A percentile compares a stretch with the other conserved stretches of the same genome.
These are phyloP conservation scores for Gambusia holbrooki DNA, from an alignment of 2,113 vertebrate genomes.

Conservation along the genomic window DNA sequence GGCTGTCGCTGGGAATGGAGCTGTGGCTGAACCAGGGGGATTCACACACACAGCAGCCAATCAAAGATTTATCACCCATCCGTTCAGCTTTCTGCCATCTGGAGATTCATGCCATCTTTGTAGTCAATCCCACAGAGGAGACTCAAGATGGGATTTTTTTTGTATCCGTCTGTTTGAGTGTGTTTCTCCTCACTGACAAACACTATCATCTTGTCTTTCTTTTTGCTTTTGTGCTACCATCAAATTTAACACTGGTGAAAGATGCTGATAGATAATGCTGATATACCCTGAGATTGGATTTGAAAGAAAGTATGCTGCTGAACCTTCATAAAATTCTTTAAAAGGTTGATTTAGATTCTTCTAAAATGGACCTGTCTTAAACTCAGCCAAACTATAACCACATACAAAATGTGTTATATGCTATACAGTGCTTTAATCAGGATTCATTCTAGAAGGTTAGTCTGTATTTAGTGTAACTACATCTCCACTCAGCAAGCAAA, in stretches of 20 bases:
- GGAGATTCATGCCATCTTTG: slow-evolving; percentile 61
- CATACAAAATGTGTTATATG: no score
- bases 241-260: slow-evolving; percentile 44
- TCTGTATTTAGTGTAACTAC: slow-evolving; percentile 43
- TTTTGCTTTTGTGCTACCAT: slow-evolving; percentile 18
- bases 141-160: slow-evolving; percentile 51
- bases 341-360: slow-evolving; percentile 18
- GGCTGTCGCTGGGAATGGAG: slow-evolving; percentile 40
- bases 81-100: slow-evolving; percentile 68
- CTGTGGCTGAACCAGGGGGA: slow-evolving; percentile 56
- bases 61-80: slow-evolving; percentile 76
- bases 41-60: slow-evolving; percentile 67
- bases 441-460: slow-evolving; percentile 25
- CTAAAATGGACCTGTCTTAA: background rate
- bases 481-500: slow-evolving; percentile 25
- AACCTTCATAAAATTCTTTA: background rate
- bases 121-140: slow-evolving; percentile 40
- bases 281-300: background rate
- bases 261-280: slow-evolving; percentile 47
- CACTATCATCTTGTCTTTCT: slow-evolving; percentile 37
- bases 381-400: no score
- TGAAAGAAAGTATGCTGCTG: slow-evolving; percentile 15
- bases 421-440: slow-evolving; percentile 19
- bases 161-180: slow-evolving; percentile 40
- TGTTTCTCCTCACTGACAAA: slow-evolving; percentile 11